Evolutionary conservation across 2,888 invertebrate species (phyloP), one percentile per base, ranked within the genome.

Genomic region (Catocala nupta): DNA sequence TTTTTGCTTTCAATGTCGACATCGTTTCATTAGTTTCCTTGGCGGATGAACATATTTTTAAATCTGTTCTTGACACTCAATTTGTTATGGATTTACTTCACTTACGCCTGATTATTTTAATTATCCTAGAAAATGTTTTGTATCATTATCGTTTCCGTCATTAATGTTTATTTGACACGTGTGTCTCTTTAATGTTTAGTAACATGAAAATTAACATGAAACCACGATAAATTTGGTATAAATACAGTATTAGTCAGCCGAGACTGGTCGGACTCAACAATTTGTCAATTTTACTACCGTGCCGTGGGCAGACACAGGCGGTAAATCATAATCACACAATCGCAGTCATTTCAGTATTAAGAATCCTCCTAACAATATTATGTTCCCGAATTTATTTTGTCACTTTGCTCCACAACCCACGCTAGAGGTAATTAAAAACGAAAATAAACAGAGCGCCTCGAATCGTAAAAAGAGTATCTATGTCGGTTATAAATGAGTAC

Each of bases 391-490:
- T 84, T 85, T 87, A 90, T 88, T 88, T 89, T 92, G 92, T 92
- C 93, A 92, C 90, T 90, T 90, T 86, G 84, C 77, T 89, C 82
- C 75, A 77, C 88, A 73, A 73, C 93, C 93, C 89, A 92, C 93
- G 92, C 92, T 73, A 81, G 81, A 84, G 90, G 94, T 94, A 94
- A 94, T 94, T 94, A 94, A 94, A 94, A 94, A 93, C 92, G 87
- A 94, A 94, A 94, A 94, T 94, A 94, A 94, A 94, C 94, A 92
- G 89, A 91, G 85, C 92, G 91, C 87, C 86, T 89, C 85, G 86
- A 92, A 93, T 93, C 93, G 93, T 94, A 93, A 94, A 89, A 93
- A 93, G 89, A 89, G 89, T 91, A 91, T 92, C 92, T 92, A 91
- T 90, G 92, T 88, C 89, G 86, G 89, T 89, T 92, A 93, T 93